Base-by-base conservation (phyloP, 2,888 invertebrate genomes). In the Folsomia candida region DNA sequence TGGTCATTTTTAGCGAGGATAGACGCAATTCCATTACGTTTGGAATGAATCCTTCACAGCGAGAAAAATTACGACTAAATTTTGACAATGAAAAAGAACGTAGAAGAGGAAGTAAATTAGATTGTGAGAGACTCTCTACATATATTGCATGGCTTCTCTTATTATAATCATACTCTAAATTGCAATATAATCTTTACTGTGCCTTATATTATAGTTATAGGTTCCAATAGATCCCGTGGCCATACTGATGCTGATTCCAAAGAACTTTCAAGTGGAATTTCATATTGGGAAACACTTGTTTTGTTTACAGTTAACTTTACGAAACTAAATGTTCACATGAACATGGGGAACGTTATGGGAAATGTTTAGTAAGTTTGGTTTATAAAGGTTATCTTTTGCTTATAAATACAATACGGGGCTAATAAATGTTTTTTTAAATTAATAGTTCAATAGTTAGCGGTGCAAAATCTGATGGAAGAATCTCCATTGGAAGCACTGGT, bases 321-420 rank as follows among this genome's bases (percentile, higher is more conserved):
- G 60, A 90, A 93, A 81, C 87, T 99, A 67, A 97, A 97, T 83
- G 94, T 99, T 11, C 94, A 95, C 82, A 97, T 98, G 91, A 98
- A 98, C 84, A 99, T 99, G 96, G 97, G 97, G 57, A 98, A 98
- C 82, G 97, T 98, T 0, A 98, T 99, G 96, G 98, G 99, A 18
- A 97, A 97, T 82, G 97, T 97, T 71, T 89, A 89, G 89, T 92
- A 83, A 86, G 67, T 26, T n/a, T n/a, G n/a, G n/a, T n/a, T n/a
- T n/a, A n/a, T n/a, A n/a, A n/a, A n/a, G 3, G 11, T 60, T 60
- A 47, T 24, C 1, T 18, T 2, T 9, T 22, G n/a, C 26, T 57
- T 9, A 14, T 20, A 18, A 60, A 9, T 47, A 11, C 14, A n/a
- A n/a, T n/a, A n/a, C n/a, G n/a, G n/a, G n/a, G n/a, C n/a, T n/a